A percentile compares a stretch with the other conserved stretches of the same genome.
Conservation (phyloP, 2,113 vertebrate species). For the Mormyrus lacerda region DNA sequence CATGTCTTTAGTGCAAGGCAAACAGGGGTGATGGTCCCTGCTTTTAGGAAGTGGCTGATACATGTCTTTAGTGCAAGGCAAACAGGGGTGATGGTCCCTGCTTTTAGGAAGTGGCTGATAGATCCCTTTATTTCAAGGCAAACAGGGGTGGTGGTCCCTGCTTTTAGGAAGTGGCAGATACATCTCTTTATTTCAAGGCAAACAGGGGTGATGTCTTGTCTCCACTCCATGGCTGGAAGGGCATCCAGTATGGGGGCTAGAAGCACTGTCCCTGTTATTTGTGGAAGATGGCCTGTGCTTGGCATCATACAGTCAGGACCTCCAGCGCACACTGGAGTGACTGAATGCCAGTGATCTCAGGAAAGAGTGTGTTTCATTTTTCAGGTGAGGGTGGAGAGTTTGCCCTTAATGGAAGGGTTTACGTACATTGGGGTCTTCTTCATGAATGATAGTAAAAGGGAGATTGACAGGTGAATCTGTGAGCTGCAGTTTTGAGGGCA, state of each 20-base stretch:
- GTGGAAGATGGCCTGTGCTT: neutral
- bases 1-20: neutral
- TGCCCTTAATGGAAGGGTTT: neutral
- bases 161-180: neutral
- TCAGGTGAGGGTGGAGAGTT: neutral
- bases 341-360: neutral
- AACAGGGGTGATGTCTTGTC: neutral
- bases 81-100: neutral
- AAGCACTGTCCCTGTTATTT: neutral
- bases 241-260: neutral
- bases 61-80: neutral
- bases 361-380: neutral
- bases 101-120: neutral
- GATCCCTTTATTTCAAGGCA: neutral
- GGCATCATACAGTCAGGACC: neutral
- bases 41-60: neutral
- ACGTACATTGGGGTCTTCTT: neutral
- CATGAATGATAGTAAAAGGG: neutral
- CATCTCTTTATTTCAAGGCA: neutral
- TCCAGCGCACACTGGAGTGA: neutral
- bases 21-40: too few relatives aligned
- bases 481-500: neutral
- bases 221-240: neutral
- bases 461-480: neutral
- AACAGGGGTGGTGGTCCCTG: too few relatives aligned